Evolutionary conservation across 1,140 invertebrate genomes (phyloP), one percentile per base, ranked within the genome.

Genomic region (Stratiolaelaps scimitus): DNA sequence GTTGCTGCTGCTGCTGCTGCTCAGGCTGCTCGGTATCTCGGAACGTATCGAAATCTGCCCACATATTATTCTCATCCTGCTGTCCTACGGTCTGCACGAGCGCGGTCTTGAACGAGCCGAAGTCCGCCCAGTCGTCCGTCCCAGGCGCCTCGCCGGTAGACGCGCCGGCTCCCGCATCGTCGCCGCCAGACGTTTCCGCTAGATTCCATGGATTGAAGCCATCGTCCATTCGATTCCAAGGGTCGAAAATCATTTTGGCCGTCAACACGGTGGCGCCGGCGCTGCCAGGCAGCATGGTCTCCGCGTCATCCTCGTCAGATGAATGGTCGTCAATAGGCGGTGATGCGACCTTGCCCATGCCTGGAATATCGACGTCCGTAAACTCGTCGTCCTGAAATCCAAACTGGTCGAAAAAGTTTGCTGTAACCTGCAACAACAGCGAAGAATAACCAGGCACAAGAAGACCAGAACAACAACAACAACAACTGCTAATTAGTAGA

Each of bases 121-220:
- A 60, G 10, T 60, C 53, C 10, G 53, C 53, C 53, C 53, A 60
- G 23, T 60, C 53, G 53, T 60, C 53, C 2, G 15, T 15, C 10
- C 5, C 34, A 4, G 34, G 4, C 5, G 34, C 34, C 10, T 40
- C 5, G 10, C 10, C 34, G 34, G 34, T 10, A 40, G 34, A 40
- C 34, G 34, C 4, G 4, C 34, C 34, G 5, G 34, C 5, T n/a
- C n/a, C n/a, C 26, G 53, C 34, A 29, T 60, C 53, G 53, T 60
- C 53, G 1, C 53, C 53, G 17, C 53, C 53, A 2, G 53, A 60
- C 2, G 53, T 29, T n/a, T 34, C 53, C 2, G 53, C 53, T 26
- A 60, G 53, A 34, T 60, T 60, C 53, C 53, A 60, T 19, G 53
- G 53, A 26, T 60, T 60, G 53, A 60, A 60, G 23, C 53, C 53